Evolutionary conservation across 1,140 invertebrate species (phyloP).

Genomic region (Temnothorax longispinosus): DNA sequence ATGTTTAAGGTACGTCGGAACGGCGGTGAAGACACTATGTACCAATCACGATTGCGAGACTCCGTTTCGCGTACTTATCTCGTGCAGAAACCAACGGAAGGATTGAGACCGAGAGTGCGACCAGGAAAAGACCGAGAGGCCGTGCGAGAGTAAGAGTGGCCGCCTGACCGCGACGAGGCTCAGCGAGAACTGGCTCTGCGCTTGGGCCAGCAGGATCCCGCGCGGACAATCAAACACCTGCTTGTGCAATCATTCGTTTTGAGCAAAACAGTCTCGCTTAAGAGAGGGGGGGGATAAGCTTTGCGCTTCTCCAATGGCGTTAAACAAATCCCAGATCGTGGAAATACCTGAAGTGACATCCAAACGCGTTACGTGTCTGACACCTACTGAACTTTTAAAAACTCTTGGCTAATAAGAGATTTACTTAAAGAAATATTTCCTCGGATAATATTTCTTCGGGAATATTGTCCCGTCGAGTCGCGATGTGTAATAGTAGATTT

Average conservation of each 20-base stretch:
- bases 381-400: neutral
- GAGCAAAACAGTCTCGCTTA: constrained; percentile 32
- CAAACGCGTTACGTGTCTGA: neutral
- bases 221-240: constrained; percentile 67
- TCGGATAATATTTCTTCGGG: neutral
- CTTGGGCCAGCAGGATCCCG: constrained; percentile 37
- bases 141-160: constrained; percentile 34
- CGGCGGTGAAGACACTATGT: neutral
- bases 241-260: constrained; percentile 71
- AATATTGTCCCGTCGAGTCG: neutral
- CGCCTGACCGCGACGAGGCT: constrained; percentile 57
- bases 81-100: neutral
- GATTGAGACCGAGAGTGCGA: neutral
- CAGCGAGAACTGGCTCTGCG: constrained; percentile 74
- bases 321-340: neutral
- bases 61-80: constrained; percentile 12
- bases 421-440: neutral
- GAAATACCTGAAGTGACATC: neutral
- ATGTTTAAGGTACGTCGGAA: neutral
- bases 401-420: neutral
- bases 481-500: neutral
- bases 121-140: constrained; percentile 16
- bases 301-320: neutral
- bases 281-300: constrained; percentile 2
- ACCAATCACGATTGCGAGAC: constrained; percentile 21